Evolutionary conservation across 1,140 invertebrate species (phyloP).

Genomic region (Holcopasites calliopsidis): DNA sequence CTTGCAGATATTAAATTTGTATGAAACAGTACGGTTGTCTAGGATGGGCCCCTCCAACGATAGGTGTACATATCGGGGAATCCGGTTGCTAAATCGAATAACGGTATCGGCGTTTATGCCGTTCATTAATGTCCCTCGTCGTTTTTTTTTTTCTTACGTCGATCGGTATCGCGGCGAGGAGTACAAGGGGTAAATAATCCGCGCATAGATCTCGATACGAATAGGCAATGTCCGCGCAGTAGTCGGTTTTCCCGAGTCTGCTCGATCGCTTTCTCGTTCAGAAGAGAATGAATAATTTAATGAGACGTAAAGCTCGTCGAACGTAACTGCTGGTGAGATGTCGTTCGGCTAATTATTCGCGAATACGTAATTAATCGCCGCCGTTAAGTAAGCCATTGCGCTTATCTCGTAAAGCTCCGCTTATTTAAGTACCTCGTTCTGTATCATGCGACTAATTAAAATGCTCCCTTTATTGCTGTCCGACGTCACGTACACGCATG

Average conservation of each 20-base stretch:
- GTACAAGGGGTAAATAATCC: background rate
- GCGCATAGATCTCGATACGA: background rate
- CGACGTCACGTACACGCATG: background rate
- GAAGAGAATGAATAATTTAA: background rate
- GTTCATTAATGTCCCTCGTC: background rate
- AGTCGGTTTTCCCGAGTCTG: background rate
- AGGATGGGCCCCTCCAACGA: background rate
- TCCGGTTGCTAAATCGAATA: background rate
- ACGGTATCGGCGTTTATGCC: background rate
- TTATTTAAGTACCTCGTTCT: too few relatives aligned
- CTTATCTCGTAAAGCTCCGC: background rate
- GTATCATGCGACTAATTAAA: background rate
- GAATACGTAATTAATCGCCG: background rate
- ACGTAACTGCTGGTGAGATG: background rate
- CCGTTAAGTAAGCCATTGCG: background rate
- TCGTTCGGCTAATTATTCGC: background rate
- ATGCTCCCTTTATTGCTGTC: background rate
- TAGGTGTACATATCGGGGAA: background rate
- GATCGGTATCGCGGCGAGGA: background rate
- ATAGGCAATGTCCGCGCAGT: background rate
- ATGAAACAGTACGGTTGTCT: background rate
- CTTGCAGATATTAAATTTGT: background rate
- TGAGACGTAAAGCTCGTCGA: background rate
- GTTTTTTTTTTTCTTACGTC: background rate
- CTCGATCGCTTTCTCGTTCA: too few relatives aligned